A percentile compares a stretch with the other conserved stretches of the same genome.
Conservation (phyloP, 2,113 vertebrate genomes). For the Misgurnus anguillicaudatus region DNA sequence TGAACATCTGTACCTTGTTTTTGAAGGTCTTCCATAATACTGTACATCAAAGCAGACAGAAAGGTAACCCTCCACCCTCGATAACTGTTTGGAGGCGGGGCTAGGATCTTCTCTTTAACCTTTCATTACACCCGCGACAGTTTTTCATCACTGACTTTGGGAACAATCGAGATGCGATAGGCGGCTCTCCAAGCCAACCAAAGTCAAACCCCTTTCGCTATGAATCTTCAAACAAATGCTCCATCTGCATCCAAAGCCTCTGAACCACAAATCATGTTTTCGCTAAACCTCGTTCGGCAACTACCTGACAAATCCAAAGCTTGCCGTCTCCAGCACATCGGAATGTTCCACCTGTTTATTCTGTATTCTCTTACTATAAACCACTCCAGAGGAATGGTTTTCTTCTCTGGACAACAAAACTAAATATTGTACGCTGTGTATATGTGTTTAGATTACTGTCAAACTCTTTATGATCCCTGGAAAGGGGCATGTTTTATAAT, state of each 20-base stretch:
- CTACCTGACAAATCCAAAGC: constrained; percentile 52
- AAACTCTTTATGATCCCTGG: constrained; percentile 55
- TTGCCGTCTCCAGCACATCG: constrained; percentile 46
- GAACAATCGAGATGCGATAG: not conserved
- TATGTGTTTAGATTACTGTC: constrained; percentile 56
- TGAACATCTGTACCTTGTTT: constrained; percentile 54
- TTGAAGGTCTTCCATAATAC: constrained; percentile 43
- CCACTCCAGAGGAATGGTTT: constrained; percentile 55
- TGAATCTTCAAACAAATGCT: constrained; percentile 27
- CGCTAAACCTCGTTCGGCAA: constrained; percentile 42
- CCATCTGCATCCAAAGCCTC: constrained; percentile 43
- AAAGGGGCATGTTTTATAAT: constrained; percentile 46
- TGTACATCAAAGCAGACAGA: not conserved
- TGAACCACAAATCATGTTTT: constrained; percentile 42
- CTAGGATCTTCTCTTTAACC: constrained; percentile 2
- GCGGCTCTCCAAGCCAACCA: not conserved
- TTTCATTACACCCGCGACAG: not conserved
- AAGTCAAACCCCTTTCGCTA: not conserved
- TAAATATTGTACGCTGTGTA: constrained; percentile 57
- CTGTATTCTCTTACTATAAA: constrained; percentile 58
- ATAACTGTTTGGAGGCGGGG: constrained; percentile 4
- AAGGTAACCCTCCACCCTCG: not conserved
- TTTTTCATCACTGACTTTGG: not conserved
- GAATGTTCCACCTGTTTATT: constrained; percentile 57
- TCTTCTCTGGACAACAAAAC: constrained; percentile 58